These are phyloP conservation scores for Coracopsis vasa DNA, from an alignment of 2,113 vertebrate species.

Conservation along the genomic window DNA sequence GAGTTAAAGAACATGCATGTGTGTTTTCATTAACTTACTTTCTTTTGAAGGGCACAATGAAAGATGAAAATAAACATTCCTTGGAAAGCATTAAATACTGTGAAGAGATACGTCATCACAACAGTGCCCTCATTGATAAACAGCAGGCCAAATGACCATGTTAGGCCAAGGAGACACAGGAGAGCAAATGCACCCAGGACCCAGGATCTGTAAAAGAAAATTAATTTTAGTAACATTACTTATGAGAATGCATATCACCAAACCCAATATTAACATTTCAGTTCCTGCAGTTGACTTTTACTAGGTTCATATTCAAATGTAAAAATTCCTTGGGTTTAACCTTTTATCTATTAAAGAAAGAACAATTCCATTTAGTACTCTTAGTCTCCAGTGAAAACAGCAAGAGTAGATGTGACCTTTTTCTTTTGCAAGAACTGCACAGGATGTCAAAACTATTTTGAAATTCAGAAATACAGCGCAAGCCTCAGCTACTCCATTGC, in stretches of 20 bases:
- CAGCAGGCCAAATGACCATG: constrained; percentile 97
- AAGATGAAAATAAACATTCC: constrained; percentile 99
- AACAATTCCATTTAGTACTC: constrained; percentile 73
- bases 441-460: constrained; percentile 67
- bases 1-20: background rate
- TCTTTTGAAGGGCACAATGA: constrained; percentile 97
- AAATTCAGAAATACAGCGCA: constrained; percentile 65
- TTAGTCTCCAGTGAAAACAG: constrained; percentile 73
- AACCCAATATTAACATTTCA: constrained; percentile 70
- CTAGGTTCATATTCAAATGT: constrained; percentile 76
- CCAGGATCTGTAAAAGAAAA: constrained; percentile 90
- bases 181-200: constrained; percentile 96
- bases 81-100: constrained; percentile 98
- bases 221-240: constrained; percentile 62
- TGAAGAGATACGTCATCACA: constrained; percentile 99
- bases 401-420: constrained; percentile 74
- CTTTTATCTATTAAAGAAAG: constrained; percentile 73
- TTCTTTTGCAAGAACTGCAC: constrained; percentile 68
- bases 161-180: constrained; percentile 93
- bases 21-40: constrained; percentile 79
- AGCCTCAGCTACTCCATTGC: constrained; percentile 60
- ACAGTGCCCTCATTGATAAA: constrained; percentile 94
- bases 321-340: constrained; percentile 76
- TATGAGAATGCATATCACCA: background rate
- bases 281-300: constrained; percentile 73